A percentile compares a stretch with the other conserved stretches of the same genome.
These are phyloP conservation scores for Dicranocentrus wangi DNA, from an alignment of 2,888 invertebrate species.

Conservation along the genomic window DNA sequence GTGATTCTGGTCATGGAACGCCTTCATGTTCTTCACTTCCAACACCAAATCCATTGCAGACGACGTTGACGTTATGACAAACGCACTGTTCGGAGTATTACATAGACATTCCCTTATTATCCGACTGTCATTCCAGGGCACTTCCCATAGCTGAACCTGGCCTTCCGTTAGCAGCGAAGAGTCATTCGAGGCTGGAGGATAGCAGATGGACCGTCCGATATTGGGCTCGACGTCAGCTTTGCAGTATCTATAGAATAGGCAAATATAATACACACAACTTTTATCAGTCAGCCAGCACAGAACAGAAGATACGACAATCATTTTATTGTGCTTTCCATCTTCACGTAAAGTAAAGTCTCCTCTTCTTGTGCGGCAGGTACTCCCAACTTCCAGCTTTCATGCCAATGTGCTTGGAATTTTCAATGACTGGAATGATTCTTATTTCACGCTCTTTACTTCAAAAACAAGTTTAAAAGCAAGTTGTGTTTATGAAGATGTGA, in stretches of 20 bases:
- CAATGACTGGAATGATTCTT: constrained; percentile 15
- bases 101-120: constrained; percentile 67
- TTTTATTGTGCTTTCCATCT: too few species aligned
- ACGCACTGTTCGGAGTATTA: constrained; percentile 53
- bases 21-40: constrained; percentile 65
- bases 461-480: not conserved
- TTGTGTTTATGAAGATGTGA: constrained; percentile 1
- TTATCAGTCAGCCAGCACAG: constrained; percentile 8
- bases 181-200: constrained; percentile 40
- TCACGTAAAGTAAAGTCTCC: too few species aligned
- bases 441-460: too few species aligned
- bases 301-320: too few species aligned
- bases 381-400: too few species aligned
- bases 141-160: constrained; percentile 68
- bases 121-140: constrained; percentile 69
- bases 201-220: constrained; percentile 66
- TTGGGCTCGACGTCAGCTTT: constrained; percentile 62
- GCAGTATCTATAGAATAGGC: constrained; percentile 51
- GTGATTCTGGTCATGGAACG: constrained; percentile 68
- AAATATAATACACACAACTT: not conserved
- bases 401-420: constrained; percentile 23
- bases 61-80: constrained; percentile 60
- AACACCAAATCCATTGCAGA: constrained; percentile 64
- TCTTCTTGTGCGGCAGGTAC: too few species aligned
- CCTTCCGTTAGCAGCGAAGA: constrained; percentile 62